Conservation (phyloP, 2,113 vertebrate species). For the Scartelaos histophorus region DNA sequence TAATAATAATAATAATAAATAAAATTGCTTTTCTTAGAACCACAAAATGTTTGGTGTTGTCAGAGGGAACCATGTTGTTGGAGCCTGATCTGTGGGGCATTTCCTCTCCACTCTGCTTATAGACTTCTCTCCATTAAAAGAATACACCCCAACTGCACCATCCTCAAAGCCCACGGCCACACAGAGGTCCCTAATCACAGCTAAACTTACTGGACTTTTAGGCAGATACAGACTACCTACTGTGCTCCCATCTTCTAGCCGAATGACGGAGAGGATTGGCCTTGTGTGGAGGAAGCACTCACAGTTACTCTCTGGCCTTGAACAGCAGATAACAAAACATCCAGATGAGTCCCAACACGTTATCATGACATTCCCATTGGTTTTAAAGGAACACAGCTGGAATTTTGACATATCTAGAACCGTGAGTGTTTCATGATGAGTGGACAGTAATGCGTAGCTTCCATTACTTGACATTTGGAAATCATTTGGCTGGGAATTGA, state of each 20-base stretch:
- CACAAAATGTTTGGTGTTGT: conserved; percentile 61
- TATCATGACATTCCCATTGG: conserved; percentile 55
- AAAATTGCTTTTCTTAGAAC: conserved; percentile 13
- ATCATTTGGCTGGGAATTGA: conserved; percentile 47
- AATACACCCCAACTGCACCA: conserved; percentile 76
- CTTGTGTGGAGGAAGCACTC: conserved; percentile 55
- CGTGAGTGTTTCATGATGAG: conserved; percentile 48
- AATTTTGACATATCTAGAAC: conserved; percentile 68
- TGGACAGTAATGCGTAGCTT: conserved; percentile 67
- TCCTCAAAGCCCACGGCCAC: conserved; percentile 80
- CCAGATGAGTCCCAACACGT: conserved; percentile 65
- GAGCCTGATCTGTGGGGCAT: conserved; percentile 47
- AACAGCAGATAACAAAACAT: conserved; percentile 51
- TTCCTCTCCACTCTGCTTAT: conserved; percentile 19
- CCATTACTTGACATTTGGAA: conserved; percentile 75
- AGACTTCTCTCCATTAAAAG: conserved; percentile 32
- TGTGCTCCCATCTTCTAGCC: conserved; percentile 63
- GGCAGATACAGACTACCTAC: conserved; percentile 66
- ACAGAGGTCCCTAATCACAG: conserved; percentile 47
- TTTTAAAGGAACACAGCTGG: conserved; percentile 66
- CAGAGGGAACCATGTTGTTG: conserved; percentile 48
- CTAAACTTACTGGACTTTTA: conserved; percentile 60
- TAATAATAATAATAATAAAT: not conserved
- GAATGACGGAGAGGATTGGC: conserved; percentile 64
- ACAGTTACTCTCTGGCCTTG: conserved; percentile 24